These are phyloP conservation scores for Geotrupes spiniger DNA, from an alignment of 2,888 invertebrate genomes.

Conservation along the genomic window DNA sequence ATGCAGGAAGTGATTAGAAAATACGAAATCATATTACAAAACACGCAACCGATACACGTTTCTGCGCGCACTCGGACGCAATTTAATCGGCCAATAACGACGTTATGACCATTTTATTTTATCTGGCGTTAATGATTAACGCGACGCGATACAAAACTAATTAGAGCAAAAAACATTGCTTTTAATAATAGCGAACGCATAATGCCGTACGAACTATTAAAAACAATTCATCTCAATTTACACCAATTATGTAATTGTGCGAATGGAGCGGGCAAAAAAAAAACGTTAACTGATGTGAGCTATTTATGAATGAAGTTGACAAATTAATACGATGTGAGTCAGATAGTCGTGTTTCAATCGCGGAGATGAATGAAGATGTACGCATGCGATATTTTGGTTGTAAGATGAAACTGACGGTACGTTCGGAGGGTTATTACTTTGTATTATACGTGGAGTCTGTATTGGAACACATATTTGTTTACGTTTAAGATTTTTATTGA, in stretches of 20 bases:
- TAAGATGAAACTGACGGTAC: constrained; percentile 24
- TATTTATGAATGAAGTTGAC: constrained; percentile 32
- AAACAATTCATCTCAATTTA: constrained; percentile 27
- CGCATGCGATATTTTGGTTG: constrained; percentile 29
- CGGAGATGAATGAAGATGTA: constrained; percentile 31
- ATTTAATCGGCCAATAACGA: too few species aligned
- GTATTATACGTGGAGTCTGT: background rate
- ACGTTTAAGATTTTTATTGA: too few species aligned
- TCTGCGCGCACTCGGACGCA: too few species aligned
- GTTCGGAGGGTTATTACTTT: constrained; percentile 14
- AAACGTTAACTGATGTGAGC: constrained; percentile 13
- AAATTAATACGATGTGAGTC: constrained; percentile 27
- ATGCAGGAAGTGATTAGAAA: constrained; percentile 1
- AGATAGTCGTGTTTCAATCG: constrained; percentile 28
- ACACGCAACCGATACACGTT: too few species aligned
- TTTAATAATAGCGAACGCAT: too few species aligned
- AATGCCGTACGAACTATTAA: constrained; percentile 1
- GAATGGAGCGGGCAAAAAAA: constrained; percentile 13
- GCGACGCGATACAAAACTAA: too few species aligned
- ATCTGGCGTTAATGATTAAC: too few species aligned
- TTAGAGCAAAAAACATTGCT: too few species aligned
- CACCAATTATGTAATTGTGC: constrained; percentile 24
- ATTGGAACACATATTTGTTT: constrained; percentile 12
- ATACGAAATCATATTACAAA: too few species aligned
- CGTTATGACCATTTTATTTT: too few species aligned